Conservation (phyloP, 2,888 invertebrate species). For the Cheiracanthium punctorium region DNA sequence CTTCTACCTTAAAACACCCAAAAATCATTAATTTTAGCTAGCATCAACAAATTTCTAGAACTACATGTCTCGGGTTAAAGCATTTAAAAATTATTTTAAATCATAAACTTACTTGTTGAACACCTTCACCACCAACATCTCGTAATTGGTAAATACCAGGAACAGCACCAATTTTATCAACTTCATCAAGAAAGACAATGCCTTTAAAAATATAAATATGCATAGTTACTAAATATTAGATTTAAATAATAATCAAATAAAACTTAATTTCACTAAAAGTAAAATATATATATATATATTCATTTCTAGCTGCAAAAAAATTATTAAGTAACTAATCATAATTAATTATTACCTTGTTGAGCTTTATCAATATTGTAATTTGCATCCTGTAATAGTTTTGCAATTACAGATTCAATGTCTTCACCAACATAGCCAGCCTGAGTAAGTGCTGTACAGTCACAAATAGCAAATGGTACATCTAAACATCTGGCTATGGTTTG, state of each 20-base stretch:
- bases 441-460: conserved; percentile 97
- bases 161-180: conserved; percentile 98
- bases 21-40: too few species aligned
- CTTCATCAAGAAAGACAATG: conserved; percentile 98
- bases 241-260: too few species aligned
- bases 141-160: conserved; percentile 94
- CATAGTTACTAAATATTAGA: too few species aligned
- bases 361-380: conserved; percentile 98
- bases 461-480: conserved; percentile 99
- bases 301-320: neutral
- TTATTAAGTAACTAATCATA: neutral
- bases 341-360: conserved; percentile 82
- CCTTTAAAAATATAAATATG: conserved; percentile 80
- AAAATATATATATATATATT: neutral
- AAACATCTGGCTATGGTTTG: conserved; percentile 98
- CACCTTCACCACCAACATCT: conserved; percentile 99
- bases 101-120: conserved; percentile 86
- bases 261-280: too few species aligned
- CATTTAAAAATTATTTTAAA: neutral
- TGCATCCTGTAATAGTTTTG: conserved; percentile 94
- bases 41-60: too few species aligned
- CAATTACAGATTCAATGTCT: conserved; percentile 98
- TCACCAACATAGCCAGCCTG: conserved; percentile 99
- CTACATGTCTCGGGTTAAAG: too few species aligned
- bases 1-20: too few species aligned